Evolutionary conservation across 2,797 vertebrate species (phyloP), one percentile per base, ranked within the genome.

Genomic region (Sandelia bainsii): DNA sequence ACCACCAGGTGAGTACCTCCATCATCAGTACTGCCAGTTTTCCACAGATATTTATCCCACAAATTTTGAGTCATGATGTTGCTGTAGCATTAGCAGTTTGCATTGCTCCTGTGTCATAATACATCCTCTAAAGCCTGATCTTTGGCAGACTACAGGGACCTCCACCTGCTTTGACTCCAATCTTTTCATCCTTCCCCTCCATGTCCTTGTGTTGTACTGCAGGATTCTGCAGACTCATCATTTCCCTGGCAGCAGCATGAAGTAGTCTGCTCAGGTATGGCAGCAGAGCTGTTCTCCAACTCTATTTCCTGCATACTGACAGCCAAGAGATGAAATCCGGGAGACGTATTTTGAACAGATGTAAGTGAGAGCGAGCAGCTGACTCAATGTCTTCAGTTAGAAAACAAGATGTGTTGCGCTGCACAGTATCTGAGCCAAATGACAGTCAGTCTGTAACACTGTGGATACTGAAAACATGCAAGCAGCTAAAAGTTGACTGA

Each of bases 181-280:
- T 78, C 25, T 54, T 45, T 79, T 42, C 37, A 19, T 22, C 40
- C 46, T 53, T 72, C 72, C 62, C 72, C 76, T 85, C 67, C 79
- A 80, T 79, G 84, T 46, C 81, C 82, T 90, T 90, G 77, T 56
- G 61, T 44, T 42, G 46, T 66, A 37, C 84, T 70, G 71, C 64
- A 77, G 64, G 61, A 84, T 91, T 85, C 53, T 92, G 92, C 89
- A 69, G 77, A 87, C 66, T 91, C 91, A 92, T 87, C 87, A 78
- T 71, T 89, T 84, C 77, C 46, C 64, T 14, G 11, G 69, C 70
- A 73, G 87, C 80, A 66, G 80, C 58, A 50, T 71, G 75, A 72
- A 70, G 66, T 44, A 70, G 84, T 71, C 72, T 82, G 77, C 73
- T 64, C 50, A 39, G 72, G 64, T 76, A 66, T 67, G 19, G 67